phyloP scores from a whole-genome alignment of 2,797 vertebrate species.

The Melanotaenia trifasciata region DNA sequence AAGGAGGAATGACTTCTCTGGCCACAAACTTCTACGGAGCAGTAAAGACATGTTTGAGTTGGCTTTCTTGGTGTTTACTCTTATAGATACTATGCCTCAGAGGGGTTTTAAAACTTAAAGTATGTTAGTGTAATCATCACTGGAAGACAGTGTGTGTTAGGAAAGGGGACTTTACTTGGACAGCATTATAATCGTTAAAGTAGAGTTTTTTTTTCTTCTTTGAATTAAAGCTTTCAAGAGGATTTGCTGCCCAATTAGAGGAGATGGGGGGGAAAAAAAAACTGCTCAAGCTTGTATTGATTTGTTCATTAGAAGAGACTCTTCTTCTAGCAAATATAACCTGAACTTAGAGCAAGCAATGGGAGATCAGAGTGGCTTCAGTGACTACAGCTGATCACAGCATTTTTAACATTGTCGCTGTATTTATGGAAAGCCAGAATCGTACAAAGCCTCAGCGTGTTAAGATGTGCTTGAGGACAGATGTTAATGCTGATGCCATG shows the following conservation, averaged over 20 bases:
- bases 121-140: not conserved
- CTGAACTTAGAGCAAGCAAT: constrained; percentile 10
- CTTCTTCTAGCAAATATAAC: constrained; percentile 11
- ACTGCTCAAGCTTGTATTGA: constrained; percentile 9
- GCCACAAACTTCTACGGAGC: constrained; percentile 6
- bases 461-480: constrained; percentile 5
- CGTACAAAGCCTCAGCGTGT: not conserved
- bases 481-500: constrained; percentile 30
- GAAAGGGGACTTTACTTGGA: not conserved
- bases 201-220: not conserved
- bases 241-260: not conserved
- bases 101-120: not conserved
- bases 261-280: not conserved
- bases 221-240: not conserved
- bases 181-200: not conserved
- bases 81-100: not conserved
- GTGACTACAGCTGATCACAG: constrained; percentile 5
- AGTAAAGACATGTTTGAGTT: constrained; percentile 4
- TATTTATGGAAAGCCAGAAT: constrained; percentile 6
- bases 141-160: not conserved
- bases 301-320: constrained; percentile 23
- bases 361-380: constrained; percentile 1
- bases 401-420: not conserved
- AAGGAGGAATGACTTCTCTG: constrained; percentile 3
- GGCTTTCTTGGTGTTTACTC: not conserved